Percentiles rank a stretch among this genome's conserved stretches.
These are phyloP conservation scores for Serrognathus titanus DNA, from an alignment of 2,888 invertebrate genomes.

Conservation along the genomic window DNA sequence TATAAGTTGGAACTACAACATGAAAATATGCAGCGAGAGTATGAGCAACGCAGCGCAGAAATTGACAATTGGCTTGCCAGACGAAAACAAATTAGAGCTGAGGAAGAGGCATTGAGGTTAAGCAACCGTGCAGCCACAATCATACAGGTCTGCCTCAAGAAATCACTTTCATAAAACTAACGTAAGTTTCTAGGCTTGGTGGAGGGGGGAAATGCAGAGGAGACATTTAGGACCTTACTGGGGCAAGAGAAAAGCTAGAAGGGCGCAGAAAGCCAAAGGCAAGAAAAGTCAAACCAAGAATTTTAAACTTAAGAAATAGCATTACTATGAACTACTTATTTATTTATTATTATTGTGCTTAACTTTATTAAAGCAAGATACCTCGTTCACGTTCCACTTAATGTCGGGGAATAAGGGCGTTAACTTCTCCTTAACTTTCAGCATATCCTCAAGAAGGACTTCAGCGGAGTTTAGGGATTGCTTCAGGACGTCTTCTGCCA, in stretches of 20 bases:
- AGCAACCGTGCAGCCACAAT: constrained; percentile 28
- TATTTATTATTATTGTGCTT: constrained; percentile 2
- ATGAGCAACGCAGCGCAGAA: constrained; percentile 27
- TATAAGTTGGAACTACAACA: constrained; percentile 31
- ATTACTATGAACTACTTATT: not conserved
- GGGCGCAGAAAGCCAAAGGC: constrained; percentile 17
- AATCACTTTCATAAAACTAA: not conserved
- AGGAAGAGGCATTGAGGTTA: constrained; percentile 6
- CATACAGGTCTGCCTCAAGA: constrained; percentile 30
- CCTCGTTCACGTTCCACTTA: constrained; percentile 31
- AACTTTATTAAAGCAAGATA: constrained; percentile 3
- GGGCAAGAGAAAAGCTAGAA: constrained; percentile 24
- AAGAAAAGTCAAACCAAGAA: constrained; percentile 22
- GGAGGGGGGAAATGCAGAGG: constrained; percentile 36
- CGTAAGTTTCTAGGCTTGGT: constrained; percentile 32
- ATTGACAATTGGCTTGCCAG: constrained; percentile 35
- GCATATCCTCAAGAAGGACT: constrained; percentile 36
- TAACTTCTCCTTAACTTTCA: constrained; percentile 30
- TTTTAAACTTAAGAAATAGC: constrained; percentile 8
- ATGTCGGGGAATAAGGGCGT: constrained; percentile 23
- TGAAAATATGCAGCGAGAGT: constrained; percentile 20
- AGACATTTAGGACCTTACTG: constrained; percentile 33
- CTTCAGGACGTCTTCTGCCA: constrained; percentile 22
- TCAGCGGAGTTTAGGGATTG: constrained; percentile 36
- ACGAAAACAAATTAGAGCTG: constrained; percentile 25